Conservation (phyloP, 2,113 vertebrate species). For the Telmatochromis sp. region DNA sequence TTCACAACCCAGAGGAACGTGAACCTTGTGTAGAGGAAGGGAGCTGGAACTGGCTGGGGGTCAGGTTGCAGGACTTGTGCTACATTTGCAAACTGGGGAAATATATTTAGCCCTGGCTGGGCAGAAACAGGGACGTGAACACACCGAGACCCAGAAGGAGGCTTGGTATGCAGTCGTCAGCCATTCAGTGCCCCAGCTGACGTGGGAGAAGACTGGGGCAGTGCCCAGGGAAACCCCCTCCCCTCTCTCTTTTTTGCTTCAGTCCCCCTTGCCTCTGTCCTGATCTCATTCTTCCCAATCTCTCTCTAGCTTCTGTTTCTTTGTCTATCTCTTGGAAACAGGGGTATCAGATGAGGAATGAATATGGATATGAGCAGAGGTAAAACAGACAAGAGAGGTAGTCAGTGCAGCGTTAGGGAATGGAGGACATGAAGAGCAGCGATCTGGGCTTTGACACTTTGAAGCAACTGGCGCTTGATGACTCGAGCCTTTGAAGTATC, state of each 20-base stretch:
- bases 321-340: background rate
- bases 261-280: background rate
- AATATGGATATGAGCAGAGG: background rate
- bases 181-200: constrained; percentile 63
- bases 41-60: constrained; percentile 49
- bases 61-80: constrained; percentile 92
- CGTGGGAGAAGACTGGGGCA: constrained; percentile 45
- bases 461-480: background rate
- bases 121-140: constrained; percentile 68
- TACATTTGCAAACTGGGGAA: constrained; percentile 86
- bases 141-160: constrained; percentile 62
- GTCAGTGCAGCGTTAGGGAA: background rate
- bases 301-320: background rate
- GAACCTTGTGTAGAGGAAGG: constrained; percentile 69
- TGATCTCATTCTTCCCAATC: background rate
- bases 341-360: background rate
- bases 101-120: constrained; percentile 87
- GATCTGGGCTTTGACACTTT: background rate
- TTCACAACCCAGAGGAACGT: constrained; percentile 61
- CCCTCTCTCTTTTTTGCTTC: background rate
- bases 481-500: background rate
- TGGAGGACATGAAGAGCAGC: background rate
- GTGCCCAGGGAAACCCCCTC: constrained; percentile 50
- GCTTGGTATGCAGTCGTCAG: constrained; percentile 73
- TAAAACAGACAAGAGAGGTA: background rate